Conservation (phyloP, 2,113 vertebrate species). For the Motacilla alba region DNA sequence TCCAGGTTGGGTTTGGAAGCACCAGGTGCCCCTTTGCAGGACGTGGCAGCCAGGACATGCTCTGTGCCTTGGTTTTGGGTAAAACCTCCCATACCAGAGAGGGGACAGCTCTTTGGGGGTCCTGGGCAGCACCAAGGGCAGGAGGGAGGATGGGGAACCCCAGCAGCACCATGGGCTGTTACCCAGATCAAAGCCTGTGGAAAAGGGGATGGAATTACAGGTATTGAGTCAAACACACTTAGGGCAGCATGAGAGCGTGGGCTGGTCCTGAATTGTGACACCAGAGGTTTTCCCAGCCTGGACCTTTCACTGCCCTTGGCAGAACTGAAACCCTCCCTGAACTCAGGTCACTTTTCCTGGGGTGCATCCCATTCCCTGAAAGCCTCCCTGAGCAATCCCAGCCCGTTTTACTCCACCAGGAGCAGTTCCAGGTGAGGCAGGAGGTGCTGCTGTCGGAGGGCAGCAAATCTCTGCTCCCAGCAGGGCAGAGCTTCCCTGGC, state of each 20-base stretch:
- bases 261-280: rapidly evolving
- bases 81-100: rapidly evolving
- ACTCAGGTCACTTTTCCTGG: neutral
- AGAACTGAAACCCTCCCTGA: neutral
- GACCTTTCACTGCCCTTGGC: neutral
- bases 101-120: neutral
- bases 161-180: neutral
- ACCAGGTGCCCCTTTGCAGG: neutral
- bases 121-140: neutral
- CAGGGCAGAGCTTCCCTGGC: neutral
- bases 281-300: rapidly evolving
- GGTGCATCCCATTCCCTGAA: neutral
- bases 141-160: neutral
- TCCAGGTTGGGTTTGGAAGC: neutral
- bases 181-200: neutral
- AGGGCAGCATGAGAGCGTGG: rapidly evolving
- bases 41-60: rapidly evolving
- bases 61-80: neutral
- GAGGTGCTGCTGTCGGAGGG: neutral
- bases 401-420: neutral
- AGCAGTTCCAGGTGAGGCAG: neutral
- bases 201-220: neutral
- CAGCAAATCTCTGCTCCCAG: neutral
- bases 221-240: rapidly evolving
- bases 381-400: neutral